A percentile compares a stretch with the other conserved stretches of the same genome.
Evolutionary conservation across 2,797 vertebrate genomes (phyloP).

Genomic region (Nannoperca australis): DNA sequence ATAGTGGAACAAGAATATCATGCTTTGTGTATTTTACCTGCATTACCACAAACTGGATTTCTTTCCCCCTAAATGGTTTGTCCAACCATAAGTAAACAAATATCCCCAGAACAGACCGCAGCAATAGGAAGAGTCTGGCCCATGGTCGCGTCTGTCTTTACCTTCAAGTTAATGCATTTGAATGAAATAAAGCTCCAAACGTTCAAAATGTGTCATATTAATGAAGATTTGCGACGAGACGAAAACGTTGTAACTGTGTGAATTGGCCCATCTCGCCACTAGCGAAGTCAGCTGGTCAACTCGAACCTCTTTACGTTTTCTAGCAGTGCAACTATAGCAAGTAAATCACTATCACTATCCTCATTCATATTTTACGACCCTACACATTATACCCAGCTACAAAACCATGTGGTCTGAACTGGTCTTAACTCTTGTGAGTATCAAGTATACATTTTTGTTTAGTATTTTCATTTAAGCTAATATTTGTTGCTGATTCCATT

Average conservation of each 20-base stretch:
- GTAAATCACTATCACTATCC: too few species aligned
- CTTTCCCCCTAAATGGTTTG: not conserved
- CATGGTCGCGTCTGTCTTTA: not conserved
- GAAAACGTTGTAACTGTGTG: too few species aligned
- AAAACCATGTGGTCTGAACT: too few species aligned
- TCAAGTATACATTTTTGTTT: not conserved
- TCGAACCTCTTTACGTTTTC: too few species aligned
- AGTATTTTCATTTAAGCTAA: not conserved
- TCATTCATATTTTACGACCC: too few species aligned
- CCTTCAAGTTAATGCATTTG: not conserved
- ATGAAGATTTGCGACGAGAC: too few species aligned
- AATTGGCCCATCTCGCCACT: too few species aligned
- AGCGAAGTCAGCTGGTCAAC: too few species aligned
- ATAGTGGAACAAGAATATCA: not conserved
- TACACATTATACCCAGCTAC: too few species aligned
- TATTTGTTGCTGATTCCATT: not conserved
- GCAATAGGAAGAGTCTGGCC: not conserved
- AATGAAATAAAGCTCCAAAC: not conserved
- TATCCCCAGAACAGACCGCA: not conserved
- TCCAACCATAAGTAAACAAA: not conserved
- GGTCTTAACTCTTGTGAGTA: too few species aligned
- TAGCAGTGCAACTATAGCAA: too few species aligned
- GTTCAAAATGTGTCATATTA: not conserved
- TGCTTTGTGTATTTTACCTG: not conserved
- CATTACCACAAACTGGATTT: not conserved